phyloP scores from a whole-genome alignment of 2,888 invertebrate species.

The Eurytoma adleriae region DNA sequence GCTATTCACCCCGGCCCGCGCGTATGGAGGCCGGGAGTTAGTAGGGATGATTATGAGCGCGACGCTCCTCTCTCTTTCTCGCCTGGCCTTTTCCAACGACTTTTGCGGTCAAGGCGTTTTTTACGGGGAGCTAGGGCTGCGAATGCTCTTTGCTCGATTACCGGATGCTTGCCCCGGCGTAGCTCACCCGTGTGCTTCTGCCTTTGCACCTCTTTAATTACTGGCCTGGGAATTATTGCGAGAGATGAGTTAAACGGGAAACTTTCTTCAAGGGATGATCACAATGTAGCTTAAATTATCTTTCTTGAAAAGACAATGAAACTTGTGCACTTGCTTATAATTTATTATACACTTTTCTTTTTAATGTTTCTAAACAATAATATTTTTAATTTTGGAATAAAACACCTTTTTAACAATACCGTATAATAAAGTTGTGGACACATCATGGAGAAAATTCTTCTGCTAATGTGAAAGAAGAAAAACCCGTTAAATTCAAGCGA shows the following conservation, averaged over 20 bases:
- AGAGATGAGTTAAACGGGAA: slow-evolving; percentile 5
- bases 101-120: slow-evolving; percentile 51
- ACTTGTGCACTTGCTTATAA: no score
- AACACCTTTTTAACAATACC: no score
- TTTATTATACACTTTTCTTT: no score
- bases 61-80: not conserved
- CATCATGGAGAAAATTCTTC: no score
- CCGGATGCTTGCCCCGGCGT: slow-evolving; percentile 32
- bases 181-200: not conserved
- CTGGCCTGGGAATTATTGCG: not conserved
- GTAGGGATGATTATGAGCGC: slow-evolving; percentile 12
- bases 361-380: no score
- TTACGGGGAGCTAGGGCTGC: slow-evolving; percentile 16
- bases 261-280: slow-evolving; percentile 3
- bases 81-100: slow-evolving; percentile 36
- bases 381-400: no score
- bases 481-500: no score
- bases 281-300: no score
- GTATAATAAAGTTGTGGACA: no score
- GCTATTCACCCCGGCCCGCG: not conserved
- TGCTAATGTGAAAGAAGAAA: no score
- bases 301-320: no score
- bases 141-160: slow-evolving; percentile 41
- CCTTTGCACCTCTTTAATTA: slow-evolving; percentile 3
- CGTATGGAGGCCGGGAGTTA: no score